Conservation (phyloP, 2,113 vertebrate species). For the Phoenicopterus ruber region DNA sequence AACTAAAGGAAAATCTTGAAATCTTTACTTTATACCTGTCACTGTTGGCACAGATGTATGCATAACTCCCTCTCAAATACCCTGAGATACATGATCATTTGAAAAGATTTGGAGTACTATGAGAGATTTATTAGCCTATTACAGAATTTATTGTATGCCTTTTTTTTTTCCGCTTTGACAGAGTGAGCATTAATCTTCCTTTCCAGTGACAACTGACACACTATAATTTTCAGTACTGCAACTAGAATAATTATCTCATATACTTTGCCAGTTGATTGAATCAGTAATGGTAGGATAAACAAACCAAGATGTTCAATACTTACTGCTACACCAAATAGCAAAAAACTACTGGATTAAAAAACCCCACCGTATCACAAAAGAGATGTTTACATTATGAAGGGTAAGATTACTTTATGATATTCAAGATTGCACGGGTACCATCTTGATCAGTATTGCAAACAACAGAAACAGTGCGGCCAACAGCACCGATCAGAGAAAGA, state of each 20-base stretch:
- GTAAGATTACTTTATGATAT: background rate
- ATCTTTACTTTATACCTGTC: background rate
- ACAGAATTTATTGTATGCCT: background rate
- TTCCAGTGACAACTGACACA: background rate
- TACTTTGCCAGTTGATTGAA: background rate
- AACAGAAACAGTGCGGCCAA: background rate
- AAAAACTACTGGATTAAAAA: background rate
- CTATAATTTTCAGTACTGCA: background rate
- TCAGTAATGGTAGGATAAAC: background rate
- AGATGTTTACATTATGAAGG: background rate
- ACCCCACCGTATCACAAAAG: background rate
- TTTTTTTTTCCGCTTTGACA: background rate
- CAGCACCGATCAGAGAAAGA: background rate
- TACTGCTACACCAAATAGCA: background rate
- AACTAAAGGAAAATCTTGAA: background rate
- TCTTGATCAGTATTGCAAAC: background rate
- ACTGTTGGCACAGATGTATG: background rate
- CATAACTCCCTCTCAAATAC: background rate
- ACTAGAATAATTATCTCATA: background rate
- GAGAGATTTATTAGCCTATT: background rate
- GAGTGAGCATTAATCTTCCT: background rate
- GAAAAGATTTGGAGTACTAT: background rate
- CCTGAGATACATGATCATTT: background rate
- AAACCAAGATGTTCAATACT: background rate
- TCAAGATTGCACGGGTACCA: background rate